Evolutionary conservation across 2,797 vertebrate species (phyloP), one percentile per base, ranked within the genome.

Genomic region (Cirrhinus mrigala): DNA sequence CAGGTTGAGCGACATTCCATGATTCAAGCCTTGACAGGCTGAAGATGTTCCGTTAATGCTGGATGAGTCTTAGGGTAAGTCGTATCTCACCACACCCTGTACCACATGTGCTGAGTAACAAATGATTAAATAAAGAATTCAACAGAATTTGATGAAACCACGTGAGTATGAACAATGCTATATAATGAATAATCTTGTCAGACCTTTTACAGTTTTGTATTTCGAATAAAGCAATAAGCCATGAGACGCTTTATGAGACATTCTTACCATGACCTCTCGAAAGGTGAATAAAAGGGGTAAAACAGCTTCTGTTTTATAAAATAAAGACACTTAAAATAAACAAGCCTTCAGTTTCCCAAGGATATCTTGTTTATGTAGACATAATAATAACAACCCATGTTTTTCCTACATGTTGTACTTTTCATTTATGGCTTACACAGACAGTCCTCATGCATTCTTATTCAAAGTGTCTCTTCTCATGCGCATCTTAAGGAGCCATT

Each of bases 11-110:
- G 68, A 66, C 88, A 85, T 89, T 85, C 80, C 62, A 64, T 22
- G 16, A 70, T 71, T 81, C 88, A 89, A 80, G 88, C 29, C 54
- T 62, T 54, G 79, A 86, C 88, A 89, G 20, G 86, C 70, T 71
- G 27, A 78, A 68, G 79, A 75, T 84, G 74, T 79, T 82, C 78
- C 24, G 73, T 56, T 79, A 12, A 56, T 48, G 56, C 33, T 60
- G 29, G 62, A 24, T n/a, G 2, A 74, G 37, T 56, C 48, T 62
- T 69, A 64, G 50, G 3, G 15, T 33, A 69, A 76, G 46, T 56
- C 10, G 16, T 48, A 22, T 29, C 62, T 37, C 16, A 74, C 75
- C 84, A 85, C 87, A 69, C 84, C 87, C 76, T 24, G 29, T 1
- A 6, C 2, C 15, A 29, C n/a, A 44, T 64, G 8, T 60, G n/a